Evolutionary conservation across 2,888 invertebrate genomes (phyloP).

Genomic region (Priocnemis perturbator): DNA sequence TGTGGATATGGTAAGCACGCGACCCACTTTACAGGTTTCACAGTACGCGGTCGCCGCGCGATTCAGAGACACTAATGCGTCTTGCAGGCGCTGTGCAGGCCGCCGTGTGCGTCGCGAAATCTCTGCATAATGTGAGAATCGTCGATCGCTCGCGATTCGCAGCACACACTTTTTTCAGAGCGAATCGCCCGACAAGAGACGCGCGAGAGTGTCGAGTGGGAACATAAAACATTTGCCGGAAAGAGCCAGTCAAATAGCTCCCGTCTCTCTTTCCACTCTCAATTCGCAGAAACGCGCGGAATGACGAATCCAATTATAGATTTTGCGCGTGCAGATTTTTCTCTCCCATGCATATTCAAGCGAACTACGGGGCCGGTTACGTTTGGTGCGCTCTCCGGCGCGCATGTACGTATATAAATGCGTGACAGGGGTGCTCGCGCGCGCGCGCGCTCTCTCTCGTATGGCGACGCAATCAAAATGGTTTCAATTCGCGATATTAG

Average conservation of each 20-base stretch:
- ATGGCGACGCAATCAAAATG: slow-evolving; percentile 37
- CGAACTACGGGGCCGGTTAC: slow-evolving; percentile 32
- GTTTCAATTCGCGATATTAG: slow-evolving; percentile 39
- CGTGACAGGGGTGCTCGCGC: background rate
- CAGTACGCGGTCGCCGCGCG: background rate
- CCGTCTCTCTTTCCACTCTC: background rate
- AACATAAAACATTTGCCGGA: background rate
- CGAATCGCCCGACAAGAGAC: background rate
- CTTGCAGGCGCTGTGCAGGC: too few species aligned
- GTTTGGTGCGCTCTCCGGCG: slow-evolving; percentile 26
- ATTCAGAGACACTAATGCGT: too few species aligned
- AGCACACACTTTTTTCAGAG: too few species aligned
- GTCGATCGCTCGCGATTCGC: too few species aligned
- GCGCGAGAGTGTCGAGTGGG: background rate
- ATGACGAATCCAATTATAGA: slow-evolving; percentile 44
- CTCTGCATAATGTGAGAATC: too few species aligned
- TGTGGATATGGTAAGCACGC: background rate
- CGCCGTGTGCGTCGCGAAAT: too few species aligned
- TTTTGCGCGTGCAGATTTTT: slow-evolving; percentile 39
- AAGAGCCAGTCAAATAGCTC: background rate
- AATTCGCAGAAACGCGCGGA: slow-evolving; percentile 26
- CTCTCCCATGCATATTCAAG: slow-evolving; percentile 43
- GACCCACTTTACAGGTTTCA: background rate
- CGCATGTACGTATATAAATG: too few species aligned
- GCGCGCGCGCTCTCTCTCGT: slow-evolving; percentile 19